Conservation (phyloP, 2,888 invertebrate genomes). For the Athripsodes cinereus region DNA sequence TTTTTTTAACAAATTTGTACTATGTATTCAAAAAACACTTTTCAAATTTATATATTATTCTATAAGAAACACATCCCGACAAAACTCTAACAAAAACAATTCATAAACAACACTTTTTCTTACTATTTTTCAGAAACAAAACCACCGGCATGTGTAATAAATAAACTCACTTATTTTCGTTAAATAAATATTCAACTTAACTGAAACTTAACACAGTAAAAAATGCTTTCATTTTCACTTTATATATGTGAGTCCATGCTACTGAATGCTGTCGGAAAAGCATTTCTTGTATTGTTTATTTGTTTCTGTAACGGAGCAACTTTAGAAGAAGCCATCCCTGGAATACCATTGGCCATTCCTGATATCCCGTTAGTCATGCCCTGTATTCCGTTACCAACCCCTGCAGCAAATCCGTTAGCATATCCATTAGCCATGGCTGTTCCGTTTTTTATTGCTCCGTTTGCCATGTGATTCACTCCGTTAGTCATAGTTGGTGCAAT, state of each 20-base stretch:
- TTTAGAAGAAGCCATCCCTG: conserved; percentile 33
- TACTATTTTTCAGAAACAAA: too few species aligned
- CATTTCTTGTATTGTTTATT: conserved; percentile 2
- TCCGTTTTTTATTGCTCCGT: conserved; percentile 31
- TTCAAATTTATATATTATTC: too few species aligned
- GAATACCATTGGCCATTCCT: conserved; percentile 35
- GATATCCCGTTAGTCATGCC: conserved; percentile 1
- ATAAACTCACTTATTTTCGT: too few species aligned
- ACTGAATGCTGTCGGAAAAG: conserved; percentile 3
- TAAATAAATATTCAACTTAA: too few species aligned
- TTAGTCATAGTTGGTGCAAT: conserved; percentile 35
- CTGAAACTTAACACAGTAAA: too few species aligned
- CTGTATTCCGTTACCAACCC: not conserved
- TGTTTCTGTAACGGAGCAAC: conserved; percentile 15
- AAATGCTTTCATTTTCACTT: too few species aligned
- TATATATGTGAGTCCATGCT: conserved; percentile 17
- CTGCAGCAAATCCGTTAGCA: conserved; percentile 28
- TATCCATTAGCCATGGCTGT: conserved; percentile 16
- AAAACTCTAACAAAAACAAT: too few species aligned
- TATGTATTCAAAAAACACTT: too few species aligned
- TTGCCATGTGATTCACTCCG: conserved; percentile 43
- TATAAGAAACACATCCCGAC: too few species aligned
- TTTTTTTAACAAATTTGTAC: too few species aligned
- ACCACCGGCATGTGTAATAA: too few species aligned
- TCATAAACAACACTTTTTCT: too few species aligned